Evolutionary conservation across 2,888 invertebrate genomes (phyloP).

Genomic region (Dinocampus coccinellae): DNA sequence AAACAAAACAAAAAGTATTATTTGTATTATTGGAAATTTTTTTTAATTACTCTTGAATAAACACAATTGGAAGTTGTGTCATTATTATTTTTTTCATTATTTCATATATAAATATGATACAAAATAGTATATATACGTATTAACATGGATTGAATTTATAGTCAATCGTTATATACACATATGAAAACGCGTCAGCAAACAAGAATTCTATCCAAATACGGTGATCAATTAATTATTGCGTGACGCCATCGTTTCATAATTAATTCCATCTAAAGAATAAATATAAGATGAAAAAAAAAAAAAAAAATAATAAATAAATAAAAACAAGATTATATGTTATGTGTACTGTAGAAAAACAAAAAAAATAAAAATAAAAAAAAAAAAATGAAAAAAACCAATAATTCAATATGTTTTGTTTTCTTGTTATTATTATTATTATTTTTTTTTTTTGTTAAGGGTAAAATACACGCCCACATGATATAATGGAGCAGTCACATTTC

Average conservation of each 20-base stretch:
- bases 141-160: not conserved
- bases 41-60: not conserved
- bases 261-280: not conserved
- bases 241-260: slow-evolving; percentile 16
- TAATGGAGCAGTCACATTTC: slow-evolving; percentile 18
- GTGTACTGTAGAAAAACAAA: not conserved
- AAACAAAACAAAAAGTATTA: no score
- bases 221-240: slow-evolving; percentile 19
- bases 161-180: not conserved
- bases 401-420: not conserved
- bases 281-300: not conserved
- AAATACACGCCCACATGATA: slow-evolving; percentile 20
- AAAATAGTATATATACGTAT: not conserved
- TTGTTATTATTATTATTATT: no score
- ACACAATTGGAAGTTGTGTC: not conserved
- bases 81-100: not conserved
- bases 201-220: slow-evolving; percentile 23
- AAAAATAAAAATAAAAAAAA: not conserved
- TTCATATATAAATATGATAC: not conserved
- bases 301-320: not conserved
- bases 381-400: not conserved
- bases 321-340: not conserved
- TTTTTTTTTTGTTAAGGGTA: no score
- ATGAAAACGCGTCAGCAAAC: slow-evolving; percentile 3
- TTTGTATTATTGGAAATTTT: no score